phyloP scores from a whole-genome alignment of 1,140 invertebrate genomes.

The Intoshia linei region DNA sequence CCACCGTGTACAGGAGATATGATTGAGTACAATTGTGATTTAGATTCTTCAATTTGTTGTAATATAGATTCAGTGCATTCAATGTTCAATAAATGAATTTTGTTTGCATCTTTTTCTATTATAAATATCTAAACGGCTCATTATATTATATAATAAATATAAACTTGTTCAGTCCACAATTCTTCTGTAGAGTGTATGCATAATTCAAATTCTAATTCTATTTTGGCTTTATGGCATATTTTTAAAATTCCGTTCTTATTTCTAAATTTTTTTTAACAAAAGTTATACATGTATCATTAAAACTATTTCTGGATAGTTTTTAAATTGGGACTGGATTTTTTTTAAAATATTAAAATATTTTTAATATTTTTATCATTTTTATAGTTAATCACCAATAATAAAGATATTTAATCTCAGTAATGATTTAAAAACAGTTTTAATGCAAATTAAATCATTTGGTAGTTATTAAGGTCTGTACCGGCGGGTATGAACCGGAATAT shows the following conservation, averaged over 20 bases:
- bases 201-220: constrained; percentile 20
- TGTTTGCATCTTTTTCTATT: too few relatives aligned
- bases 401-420: too few relatives aligned
- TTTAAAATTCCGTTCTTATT: constrained; percentile 18
- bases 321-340: too few relatives aligned
- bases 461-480: too few relatives aligned
- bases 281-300: background rate
- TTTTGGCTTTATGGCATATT: constrained; percentile 17
- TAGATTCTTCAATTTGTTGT: background rate
- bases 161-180: constrained; percentile 22
- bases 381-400: too few relatives aligned
- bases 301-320: too few relatives aligned
- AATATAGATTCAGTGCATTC: background rate
- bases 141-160: background rate
- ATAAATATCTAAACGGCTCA: background rate
- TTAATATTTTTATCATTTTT: too few relatives aligned
- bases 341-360: too few relatives aligned
- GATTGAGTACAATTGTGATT: background rate
- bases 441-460: too few relatives aligned
- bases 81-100: too few relatives aligned
- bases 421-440: too few relatives aligned
- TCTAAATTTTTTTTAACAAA: constrained; percentile 7
- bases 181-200: constrained; percentile 21
- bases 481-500: too few relatives aligned
- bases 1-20: constrained; percentile 10